Base-by-base conservation (phyloP, 2,113 vertebrate species). In the Sphyrna mokarran region DNA sequence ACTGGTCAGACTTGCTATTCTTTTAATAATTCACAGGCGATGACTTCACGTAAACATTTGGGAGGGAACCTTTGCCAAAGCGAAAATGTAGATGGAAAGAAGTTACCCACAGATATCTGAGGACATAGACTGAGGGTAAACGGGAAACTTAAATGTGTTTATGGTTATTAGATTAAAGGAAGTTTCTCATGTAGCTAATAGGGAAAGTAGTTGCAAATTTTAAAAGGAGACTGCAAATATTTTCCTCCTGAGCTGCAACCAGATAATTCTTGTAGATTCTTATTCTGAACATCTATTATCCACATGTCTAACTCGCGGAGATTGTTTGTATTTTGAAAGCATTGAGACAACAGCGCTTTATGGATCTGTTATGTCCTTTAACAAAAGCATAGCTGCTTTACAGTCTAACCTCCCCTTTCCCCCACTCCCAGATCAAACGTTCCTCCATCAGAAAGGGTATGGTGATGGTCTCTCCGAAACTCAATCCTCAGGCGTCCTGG, bases 371-470 rank as follows among this genome's bases (percentile, higher is more conserved):
- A 8, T 18, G n/a, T 40, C 13, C n/a, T 89, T 89, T 54, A 90
- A 90, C 23, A n/a, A 13, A 33, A 61, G 2, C 54, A 5, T 29
- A 14, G 1, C 26, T 1, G 9, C 86, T 61, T 54, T 11, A 23
- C 43, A 40, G 3, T 43, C 13, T 95, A 40, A 18, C 20, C 63
- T 86, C 2, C 96, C 96, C 29, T 9, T 20, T 20, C 18, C 76
- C 23, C 89, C 48, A 54, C n/a, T 33, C 96, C 96, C 96, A 99
- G 99, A 99, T 99, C 97, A 99, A 99, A 97, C 99, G 99, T 90
- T 99, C 99, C 0, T 98, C 99, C 94, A 99, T 99, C 97, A 97
- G 99, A 96, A 99, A 99, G 96, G 99, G 99, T 93, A 99, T 99
- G 99, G 99, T 99, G 96, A 99, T 99, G 99, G 99, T 99, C 93